A percentile compares a stretch with the other conserved stretches of the same genome.
Evolutionary conservation across 1,140 invertebrate genomes (phyloP).

Genomic region (Drosophila santomea): DNA sequence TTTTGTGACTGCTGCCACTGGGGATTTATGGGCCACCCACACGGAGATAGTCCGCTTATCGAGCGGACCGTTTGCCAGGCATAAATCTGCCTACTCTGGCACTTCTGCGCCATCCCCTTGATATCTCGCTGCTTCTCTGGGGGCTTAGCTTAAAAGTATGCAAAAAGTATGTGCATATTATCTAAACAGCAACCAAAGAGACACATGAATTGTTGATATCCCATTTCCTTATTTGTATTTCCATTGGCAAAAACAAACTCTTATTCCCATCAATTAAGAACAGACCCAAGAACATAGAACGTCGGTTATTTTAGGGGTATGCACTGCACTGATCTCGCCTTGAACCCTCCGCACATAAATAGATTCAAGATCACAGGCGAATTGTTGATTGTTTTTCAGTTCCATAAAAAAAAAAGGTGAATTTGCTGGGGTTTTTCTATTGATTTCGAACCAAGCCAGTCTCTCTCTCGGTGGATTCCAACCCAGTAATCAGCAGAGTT

Average conservation of each 20-base stretch:
- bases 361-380: slow-evolving; percentile 7
- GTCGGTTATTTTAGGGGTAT: slow-evolving; percentile 1
- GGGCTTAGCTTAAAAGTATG: neutral
- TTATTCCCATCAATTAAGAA: neutral
- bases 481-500: no score
- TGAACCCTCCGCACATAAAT: slow-evolving; percentile 5
- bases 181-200: neutral
- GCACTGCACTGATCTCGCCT: slow-evolving; percentile 3
- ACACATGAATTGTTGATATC: neutral
- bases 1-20: slow-evolving; percentile 63
- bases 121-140: neutral
- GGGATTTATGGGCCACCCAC: slow-evolving; percentile 61
- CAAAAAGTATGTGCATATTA: neutral
- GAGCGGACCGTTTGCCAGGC: slow-evolving; percentile 23
- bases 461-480: no score
- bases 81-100: slow-evolving; percentile 28
- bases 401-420: neutral
- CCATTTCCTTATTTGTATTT: no score
- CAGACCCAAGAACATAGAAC: neutral
- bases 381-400: neutral
- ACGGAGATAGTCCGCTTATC: slow-evolving; percentile 29
- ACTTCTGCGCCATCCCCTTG: slow-evolving; percentile 3
- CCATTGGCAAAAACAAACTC: no score
- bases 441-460: neutral
- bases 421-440: neutral